phyloP scores from a whole-genome alignment of 2,113 vertebrate species.

The Lepus americanus region DNA sequence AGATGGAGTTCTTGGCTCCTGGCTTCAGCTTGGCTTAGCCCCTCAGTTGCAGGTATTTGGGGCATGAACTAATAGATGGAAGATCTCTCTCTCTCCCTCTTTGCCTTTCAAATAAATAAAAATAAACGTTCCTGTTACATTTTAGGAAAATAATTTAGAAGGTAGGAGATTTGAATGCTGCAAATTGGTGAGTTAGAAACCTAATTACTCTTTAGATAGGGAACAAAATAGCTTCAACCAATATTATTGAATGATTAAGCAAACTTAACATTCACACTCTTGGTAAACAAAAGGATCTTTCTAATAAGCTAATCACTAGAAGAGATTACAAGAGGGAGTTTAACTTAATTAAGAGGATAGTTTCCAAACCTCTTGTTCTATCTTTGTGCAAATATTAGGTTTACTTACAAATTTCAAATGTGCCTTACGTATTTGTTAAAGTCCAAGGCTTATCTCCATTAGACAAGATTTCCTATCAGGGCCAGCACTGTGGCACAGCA shows the following conservation, averaged over 20 bases:
- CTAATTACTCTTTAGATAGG: background rate
- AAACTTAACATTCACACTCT: slow-evolving; percentile 36
- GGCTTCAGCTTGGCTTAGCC: no score
- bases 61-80: no score
- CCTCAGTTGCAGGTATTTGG: no score
- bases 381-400: slow-evolving; percentile 58
- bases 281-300: slow-evolving; percentile 61
- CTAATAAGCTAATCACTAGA: slow-evolving; percentile 62
- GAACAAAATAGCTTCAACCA: slow-evolving; percentile 42
- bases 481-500: no score
- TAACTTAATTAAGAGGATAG: slow-evolving; percentile 62
- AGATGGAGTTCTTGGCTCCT: no score
- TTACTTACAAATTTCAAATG: slow-evolving; percentile 59
- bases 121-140: background rate
- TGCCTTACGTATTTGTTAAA: slow-evolving; percentile 37
- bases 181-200: slow-evolving; percentile 44
- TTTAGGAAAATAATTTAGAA: background rate
- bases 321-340: slow-evolving; percentile 53
- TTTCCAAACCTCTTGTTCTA: slow-evolving; percentile 54
- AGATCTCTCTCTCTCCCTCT: no score
- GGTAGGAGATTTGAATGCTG: background rate
- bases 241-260: slow-evolving; percentile 68
- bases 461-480: background rate
- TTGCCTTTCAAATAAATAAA: background rate
- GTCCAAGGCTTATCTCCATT: slow-evolving; percentile 5